Evolutionary conservation across 2,797 vertebrate genomes (phyloP).

Genomic region (Poeciliopsis gracilis): DNA sequence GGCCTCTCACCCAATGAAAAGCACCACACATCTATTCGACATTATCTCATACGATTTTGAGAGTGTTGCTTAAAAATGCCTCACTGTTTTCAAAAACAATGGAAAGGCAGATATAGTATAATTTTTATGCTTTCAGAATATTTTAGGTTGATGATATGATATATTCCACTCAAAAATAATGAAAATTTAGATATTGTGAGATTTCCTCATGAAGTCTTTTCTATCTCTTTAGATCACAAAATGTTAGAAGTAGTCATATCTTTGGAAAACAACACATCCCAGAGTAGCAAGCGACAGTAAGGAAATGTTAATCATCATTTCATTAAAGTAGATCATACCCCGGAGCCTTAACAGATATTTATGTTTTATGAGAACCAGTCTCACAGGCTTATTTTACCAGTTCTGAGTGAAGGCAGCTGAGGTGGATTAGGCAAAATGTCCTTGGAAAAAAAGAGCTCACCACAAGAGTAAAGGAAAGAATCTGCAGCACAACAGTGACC

Average conservation of each 20-base stretch:
- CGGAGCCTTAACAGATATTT: conserved; percentile 83
- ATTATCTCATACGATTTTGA: not conserved
- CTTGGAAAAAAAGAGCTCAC: conserved; percentile 82
- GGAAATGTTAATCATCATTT: conserved; percentile 84
- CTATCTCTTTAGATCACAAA: conserved; percentile 32
- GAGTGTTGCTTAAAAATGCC: not conserved
- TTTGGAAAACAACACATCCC: conserved; percentile 56
- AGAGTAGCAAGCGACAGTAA: conserved; percentile 63
- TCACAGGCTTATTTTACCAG: conserved; percentile 76
- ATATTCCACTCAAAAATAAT: not conserved
- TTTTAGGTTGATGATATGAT: no score
- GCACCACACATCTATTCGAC: not conserved
- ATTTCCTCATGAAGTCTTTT: conserved; percentile 36
- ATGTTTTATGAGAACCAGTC: conserved; percentile 83
- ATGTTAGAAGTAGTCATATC: conserved; percentile 51
- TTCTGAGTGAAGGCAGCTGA: conserved; percentile 83
- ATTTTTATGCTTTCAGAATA: not conserved
- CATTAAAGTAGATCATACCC: conserved; percentile 75
- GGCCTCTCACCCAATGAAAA: not conserved
- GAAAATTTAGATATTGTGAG: not conserved
- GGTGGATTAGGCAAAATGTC: conserved; percentile 82
- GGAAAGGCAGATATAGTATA: not conserved
- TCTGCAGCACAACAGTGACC: conserved; percentile 77
- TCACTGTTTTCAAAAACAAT: not conserved
- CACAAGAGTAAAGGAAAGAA: conserved; percentile 79